A percentile compares a stretch with the other conserved stretches of the same genome.
phyloP scores from a whole-genome alignment of 2,888 invertebrate species.

The Habroteleia sp. region DNA sequence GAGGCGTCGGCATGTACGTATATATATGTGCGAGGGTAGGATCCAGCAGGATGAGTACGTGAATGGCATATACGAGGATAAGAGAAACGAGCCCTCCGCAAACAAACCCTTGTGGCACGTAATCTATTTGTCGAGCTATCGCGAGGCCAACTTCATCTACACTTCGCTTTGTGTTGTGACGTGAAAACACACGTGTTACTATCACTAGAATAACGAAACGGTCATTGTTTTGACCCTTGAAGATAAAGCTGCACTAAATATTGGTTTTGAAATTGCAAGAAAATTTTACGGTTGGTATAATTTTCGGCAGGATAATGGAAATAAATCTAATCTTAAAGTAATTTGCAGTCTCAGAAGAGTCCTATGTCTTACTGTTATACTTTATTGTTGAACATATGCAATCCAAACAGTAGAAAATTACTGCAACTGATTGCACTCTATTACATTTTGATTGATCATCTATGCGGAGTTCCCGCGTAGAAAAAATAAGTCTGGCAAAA shows the following conservation, averaged over 20 bases:
- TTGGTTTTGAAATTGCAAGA: conserved; percentile 14
- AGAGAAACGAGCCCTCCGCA: conserved; percentile 69
- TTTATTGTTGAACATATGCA: no score
- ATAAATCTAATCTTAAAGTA: no score
- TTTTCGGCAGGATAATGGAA: no score
- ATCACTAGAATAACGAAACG: conserved; percentile 37
- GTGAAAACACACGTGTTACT: conserved; percentile 56
- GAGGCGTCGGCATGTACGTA: conserved; percentile 55
- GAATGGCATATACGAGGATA: conserved; percentile 77
- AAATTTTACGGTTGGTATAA: conserved; percentile 2
- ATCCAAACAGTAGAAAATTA: no score
- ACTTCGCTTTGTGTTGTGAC: conserved; percentile 59
- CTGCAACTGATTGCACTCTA: no score
- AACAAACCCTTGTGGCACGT: conserved; percentile 76
- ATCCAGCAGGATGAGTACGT: conserved; percentile 81
- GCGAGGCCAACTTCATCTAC: conserved; percentile 68
- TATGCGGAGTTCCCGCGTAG: no score
- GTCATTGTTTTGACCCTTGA: conserved; percentile 43
- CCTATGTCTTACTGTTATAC: no score
- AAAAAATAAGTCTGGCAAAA: no score
- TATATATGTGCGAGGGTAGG: conserved; percentile 52
- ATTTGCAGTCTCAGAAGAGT: no score
- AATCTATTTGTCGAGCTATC: conserved; percentile 81
- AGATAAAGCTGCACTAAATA: conserved; percentile 17
- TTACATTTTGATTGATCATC: no score